Evolutionary conservation across 2,888 invertebrate species (phyloP).

Genomic region (Sylvicola cinctus): DNA sequence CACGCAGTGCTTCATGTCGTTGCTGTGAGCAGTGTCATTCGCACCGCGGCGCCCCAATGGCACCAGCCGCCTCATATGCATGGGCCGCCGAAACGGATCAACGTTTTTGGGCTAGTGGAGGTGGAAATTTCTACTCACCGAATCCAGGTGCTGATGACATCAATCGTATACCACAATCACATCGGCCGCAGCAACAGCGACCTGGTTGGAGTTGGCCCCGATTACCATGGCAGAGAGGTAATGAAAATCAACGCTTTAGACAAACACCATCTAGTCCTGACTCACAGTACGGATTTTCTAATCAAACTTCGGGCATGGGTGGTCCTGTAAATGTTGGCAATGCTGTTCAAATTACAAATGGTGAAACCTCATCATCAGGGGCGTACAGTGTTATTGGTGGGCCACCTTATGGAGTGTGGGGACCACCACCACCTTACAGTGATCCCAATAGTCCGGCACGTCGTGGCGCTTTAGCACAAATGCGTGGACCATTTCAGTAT

Average conservation of each 20-base stretch:
- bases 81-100: slow-evolving; percentile 34
- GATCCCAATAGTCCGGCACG: slow-evolving; percentile 53
- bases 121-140: slow-evolving; percentile 67
- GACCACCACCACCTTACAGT: slow-evolving; percentile 75
- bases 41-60: slow-evolving; percentile 29
- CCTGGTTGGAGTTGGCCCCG: slow-evolving; percentile 48
- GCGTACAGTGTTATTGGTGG: slow-evolving; percentile 36
- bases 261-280: slow-evolving; percentile 52
- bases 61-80: slow-evolving; percentile 34
- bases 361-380: slow-evolving; percentile 8
- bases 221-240: slow-evolving; percentile 49
- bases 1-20: slow-evolving; percentile 30
- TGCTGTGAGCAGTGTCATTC: slow-evolving; percentile 47
- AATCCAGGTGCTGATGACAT: slow-evolving; percentile 44
- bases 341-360: too few species aligned
- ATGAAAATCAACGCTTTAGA: slow-evolving; percentile 28
- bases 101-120: slow-evolving; percentile 38
- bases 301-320: slow-evolving; percentile 13
- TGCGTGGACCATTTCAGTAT: slow-evolving; percentile 24
- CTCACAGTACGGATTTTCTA: slow-evolving; percentile 61
- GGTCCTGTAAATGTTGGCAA: background rate
- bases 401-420: slow-evolving; percentile 49
- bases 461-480: too few species aligned
- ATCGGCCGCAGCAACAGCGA: slow-evolving; percentile 11
- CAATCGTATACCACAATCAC: slow-evolving; percentile 7